Base-by-base conservation (phyloP, 64 coral and sea anemone species). In the Montipora capricornis region DNA sequence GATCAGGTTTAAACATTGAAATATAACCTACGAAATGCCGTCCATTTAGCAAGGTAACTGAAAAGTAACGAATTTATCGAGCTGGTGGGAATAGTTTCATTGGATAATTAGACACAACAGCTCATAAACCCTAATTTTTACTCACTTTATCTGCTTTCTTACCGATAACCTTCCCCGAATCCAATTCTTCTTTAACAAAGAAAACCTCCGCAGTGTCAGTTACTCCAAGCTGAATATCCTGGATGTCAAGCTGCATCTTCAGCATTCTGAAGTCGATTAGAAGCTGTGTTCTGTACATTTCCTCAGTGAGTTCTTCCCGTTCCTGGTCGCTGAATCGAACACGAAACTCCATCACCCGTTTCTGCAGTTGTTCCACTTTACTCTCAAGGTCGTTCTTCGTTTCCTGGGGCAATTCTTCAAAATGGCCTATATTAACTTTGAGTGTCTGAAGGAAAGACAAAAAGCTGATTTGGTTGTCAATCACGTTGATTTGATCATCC, bases 251-350 rank as follows among this genome's bases (percentile, higher is more conserved):
- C 22, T 66, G 55, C 20, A 66, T 84, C 12, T 5, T 46, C 44
- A 61, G 44, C 81, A 68, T 66, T 84, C 81, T 69, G 58, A 66
- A 84, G 44, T 66, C 64, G 44, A 66, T 6, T 2, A 84, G 24
- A 44, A 95, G 74, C 79, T 22, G 46, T 7, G 67, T 44, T 20
- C 93, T 88, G 19, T 51, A 37, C 46, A 95, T 81, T 77, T 95
- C 93, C 10, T 95, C 47, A 74, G 86, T 80, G 5, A 95, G 81
- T 6, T 95, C 93, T 12, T 95, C 80, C 16, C 84, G 17, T 57
- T 95, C 87, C n/a, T 95, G 93, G 2, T 57, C 87, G 52, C 88
- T 90, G 22, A 95, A 69, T 58, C 69, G 17, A 19, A 3, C 6
- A 7, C 80, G 8, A 46, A 50, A 49, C 10, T 12, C 29, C 80